Percentiles rank a stretch among this genome's conserved stretches.
These are phyloP conservation scores for Lophotriccus pileatus DNA, from an alignment of 2,797 vertebrate genomes.

Conservation along the genomic window DNA sequence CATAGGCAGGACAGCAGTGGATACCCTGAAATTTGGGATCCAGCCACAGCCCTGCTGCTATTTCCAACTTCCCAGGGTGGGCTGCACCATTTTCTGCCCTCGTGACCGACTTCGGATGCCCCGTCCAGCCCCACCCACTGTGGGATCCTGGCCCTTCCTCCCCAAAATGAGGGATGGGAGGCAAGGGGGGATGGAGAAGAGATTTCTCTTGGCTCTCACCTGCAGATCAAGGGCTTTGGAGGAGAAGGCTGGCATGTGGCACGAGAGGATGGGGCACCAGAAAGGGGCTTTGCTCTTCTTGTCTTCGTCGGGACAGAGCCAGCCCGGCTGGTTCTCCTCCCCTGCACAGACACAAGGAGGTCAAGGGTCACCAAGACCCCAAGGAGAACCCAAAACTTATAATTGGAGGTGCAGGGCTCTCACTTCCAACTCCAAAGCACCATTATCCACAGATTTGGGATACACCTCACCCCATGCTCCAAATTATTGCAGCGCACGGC, in stretches of 20 bases:
- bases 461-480: neutral
- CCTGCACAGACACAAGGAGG: conserved; percentile 62
- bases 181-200: neutral
- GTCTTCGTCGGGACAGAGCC: conserved; percentile 90
- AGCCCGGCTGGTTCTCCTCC: conserved; percentile 92
- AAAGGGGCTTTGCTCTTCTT: conserved; percentile 83
- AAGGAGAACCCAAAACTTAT: neutral
- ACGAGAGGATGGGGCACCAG: conserved; percentile 87
- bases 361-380: fast-evolving
- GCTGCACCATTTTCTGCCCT: neutral
- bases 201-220: conserved; percentile 64
- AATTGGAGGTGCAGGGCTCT: neutral
- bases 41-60: neutral
- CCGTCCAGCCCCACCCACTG: too few relatives aligned
- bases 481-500: fast-evolving
- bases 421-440: neutral
- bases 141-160: neutral
- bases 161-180: neutral
- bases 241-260: conserved; percentile 85
- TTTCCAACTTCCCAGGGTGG: neutral
- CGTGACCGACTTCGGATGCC: too few relatives aligned
- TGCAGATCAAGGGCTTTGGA: conserved; percentile 84
- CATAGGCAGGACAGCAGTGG: too few relatives aligned
- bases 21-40: neutral
- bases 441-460: fast-evolving